Percentiles rank a stretch among this genome's conserved stretches.
Conservation (phyloP, 2,797 vertebrate species). For the Eospalax fontanierii region DNA sequence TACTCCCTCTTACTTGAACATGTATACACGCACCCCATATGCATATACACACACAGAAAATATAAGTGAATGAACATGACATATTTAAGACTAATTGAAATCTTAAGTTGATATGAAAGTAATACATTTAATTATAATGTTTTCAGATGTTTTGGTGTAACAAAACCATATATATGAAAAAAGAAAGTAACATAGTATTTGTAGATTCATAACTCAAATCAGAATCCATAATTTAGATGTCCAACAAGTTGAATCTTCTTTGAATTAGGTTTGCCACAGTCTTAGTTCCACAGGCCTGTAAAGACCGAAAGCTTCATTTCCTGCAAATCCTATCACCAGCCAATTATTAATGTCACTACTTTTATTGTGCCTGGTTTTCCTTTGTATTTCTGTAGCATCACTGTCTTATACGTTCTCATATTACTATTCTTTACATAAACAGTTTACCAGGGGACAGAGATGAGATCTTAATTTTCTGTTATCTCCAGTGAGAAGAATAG, state of each 20-base stretch:
- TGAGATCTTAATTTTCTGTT: constrained; percentile 9
- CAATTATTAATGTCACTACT: not conserved
- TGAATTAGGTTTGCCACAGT: not conserved
- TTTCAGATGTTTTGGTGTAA: not conserved
- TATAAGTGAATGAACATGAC: not conserved
- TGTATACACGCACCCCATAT: not conserved
- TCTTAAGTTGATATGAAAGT: not conserved
- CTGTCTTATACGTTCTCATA: not conserved
- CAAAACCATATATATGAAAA: not conserved
- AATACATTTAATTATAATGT: not conserved
- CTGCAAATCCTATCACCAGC: not conserved
- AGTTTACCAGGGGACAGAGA: not conserved
- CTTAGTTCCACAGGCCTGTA: not conserved
- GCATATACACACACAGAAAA: not conserved
- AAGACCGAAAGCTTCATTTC: not conserved
- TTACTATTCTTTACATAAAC: not conserved
- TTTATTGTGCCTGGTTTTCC: not conserved
- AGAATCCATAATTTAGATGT: not conserved
- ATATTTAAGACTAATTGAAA: not conserved
- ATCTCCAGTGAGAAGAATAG: not conserved
- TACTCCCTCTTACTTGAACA: no score
- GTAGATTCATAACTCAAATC: constrained; percentile 9
- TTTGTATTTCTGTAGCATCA: constrained; percentile 4
- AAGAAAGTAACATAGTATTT: no score
- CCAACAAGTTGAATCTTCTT: not conserved